Conservation (phyloP, 2,888 invertebrate genomes). For the Calephelis perditalis region DNA sequence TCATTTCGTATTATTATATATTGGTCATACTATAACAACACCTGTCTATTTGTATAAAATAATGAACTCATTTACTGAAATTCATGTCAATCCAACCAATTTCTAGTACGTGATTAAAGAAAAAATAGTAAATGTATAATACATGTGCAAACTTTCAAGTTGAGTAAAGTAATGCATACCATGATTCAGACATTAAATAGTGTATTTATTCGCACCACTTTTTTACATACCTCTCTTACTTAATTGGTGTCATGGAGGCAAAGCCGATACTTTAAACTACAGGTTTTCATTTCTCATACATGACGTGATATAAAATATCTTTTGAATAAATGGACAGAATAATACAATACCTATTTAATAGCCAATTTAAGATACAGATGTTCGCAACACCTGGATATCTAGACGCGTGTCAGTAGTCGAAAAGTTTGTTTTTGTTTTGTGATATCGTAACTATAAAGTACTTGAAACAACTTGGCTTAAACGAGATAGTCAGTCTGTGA, state of each 20-base stretch:
- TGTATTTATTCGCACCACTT: not conserved
- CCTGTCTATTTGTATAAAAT: too few relatives aligned
- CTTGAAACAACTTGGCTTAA: constrained; percentile 23
- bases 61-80: too few relatives aligned
- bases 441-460: constrained; percentile 31
- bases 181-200: too few relatives aligned
- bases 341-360: constrained; percentile 17
- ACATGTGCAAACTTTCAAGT: too few relatives aligned
- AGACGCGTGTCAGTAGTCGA: constrained; percentile 27
- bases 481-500: constrained; percentile 4
- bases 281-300: constrained; percentile 3
- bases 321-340: constrained; percentile 16
- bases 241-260: constrained; percentile 1
- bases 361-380: constrained; percentile 30
- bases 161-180: too few relatives aligned
- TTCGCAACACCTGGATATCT: constrained; percentile 29
- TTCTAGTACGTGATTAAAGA: too few relatives aligned
- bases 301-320: constrained; percentile 14
- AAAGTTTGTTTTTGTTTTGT: constrained; percentile 33
- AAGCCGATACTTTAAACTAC: not conserved
- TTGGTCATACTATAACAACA: too few relatives aligned
- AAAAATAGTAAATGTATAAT: too few relatives aligned
- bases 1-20: too few relatives aligned
- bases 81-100: too few relatives aligned
- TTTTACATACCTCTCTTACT: not conserved